Evolutionary conservation across 2,888 invertebrate species (phyloP), one percentile per base, ranked within the genome.

Genomic region (Oligia fasciuncula): DNA sequence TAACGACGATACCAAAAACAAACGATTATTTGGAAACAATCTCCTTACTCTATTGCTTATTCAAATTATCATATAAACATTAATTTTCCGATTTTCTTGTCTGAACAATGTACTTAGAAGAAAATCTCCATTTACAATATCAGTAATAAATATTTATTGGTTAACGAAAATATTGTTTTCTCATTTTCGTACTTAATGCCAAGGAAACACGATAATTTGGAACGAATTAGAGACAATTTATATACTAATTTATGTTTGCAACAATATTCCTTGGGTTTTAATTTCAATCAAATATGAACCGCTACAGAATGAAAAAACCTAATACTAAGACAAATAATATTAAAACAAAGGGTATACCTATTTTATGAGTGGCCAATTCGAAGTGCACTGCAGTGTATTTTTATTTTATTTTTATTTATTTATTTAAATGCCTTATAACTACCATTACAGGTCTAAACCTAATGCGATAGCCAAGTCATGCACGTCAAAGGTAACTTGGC

Each of bases 91-190:
- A 69, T 71, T 62, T 49, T 40, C 75, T 74, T 57, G 8, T 54
- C 5, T 40, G 54, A 54, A 65, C 51, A 82, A n/a, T 77, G 13
- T 72, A 40, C n/a, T 72, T 54, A 51, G 5, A 29, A 14, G 29
- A 69, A 65, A 80, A 66, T 73, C 14, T 66, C 57, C 19, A 85
- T 81, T 79, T 73, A 67, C 62, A 81, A 66, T 57, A 69, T 63
- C 49, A 77, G 54, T 35, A 74, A 75, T 86, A 73, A 74, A 86
- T 86, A 85, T 83, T 86, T 84, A 85, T 76, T 74, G 67, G 29
- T 43, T 43, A 40, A 60, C 43, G 62, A 73, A 69, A 86, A 62
- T 73, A 83, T 73, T 85, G 63, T 67, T 70, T 40, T 57, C 60
- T 14, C 14, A 74, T 85, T 84, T 74, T 63, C n/a, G 19, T 72